Conservation (phyloP, 92 coral and sea anemone species). For the Chrysogorgia sp. region DNA sequence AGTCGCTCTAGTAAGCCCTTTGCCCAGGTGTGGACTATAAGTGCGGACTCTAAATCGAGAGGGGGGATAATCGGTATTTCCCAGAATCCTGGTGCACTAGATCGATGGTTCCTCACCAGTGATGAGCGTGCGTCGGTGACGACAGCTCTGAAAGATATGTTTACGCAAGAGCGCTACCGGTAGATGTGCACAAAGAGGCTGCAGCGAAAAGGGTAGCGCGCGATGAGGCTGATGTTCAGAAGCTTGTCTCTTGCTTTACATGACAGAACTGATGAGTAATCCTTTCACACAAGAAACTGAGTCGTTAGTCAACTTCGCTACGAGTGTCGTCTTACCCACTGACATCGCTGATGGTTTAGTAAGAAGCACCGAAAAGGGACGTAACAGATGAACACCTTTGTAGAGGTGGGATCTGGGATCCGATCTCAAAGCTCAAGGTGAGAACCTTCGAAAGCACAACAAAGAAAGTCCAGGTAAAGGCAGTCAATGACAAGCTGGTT, state of each 20-base stretch:
- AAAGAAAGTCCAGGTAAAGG: too few species aligned
- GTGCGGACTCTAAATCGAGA: too few species aligned
- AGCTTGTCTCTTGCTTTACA: constrained; percentile 41
- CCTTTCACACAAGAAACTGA: constrained; percentile 56
- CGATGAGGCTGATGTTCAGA: too few species aligned
- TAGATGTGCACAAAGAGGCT: constrained; percentile 51
- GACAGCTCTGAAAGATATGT: constrained; percentile 61
- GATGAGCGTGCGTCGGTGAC: constrained; percentile 69
- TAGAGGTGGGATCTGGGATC: constrained; percentile 49
- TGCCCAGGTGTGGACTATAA: constrained; percentile 33
- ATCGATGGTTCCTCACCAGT: too few species aligned
- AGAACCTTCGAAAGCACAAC: constrained; percentile 55
- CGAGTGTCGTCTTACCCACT: constrained; percentile 55
- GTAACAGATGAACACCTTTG: constrained; percentile 63
- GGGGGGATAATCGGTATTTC: constrained; percentile 30
- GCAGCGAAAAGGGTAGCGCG: constrained; percentile 47
- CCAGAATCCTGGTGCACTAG: constrained; percentile 36
- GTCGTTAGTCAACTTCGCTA: too few species aligned
- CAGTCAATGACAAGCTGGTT: too few species aligned
- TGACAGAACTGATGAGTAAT: constrained; percentile 60
- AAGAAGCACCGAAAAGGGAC: constrained; percentile 52
- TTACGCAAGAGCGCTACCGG: not conserved
- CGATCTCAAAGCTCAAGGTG: constrained; percentile 58
- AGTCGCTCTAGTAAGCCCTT: too few species aligned
- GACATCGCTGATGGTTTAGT: constrained; percentile 48